Base-by-base conservation (phyloP, 1,140 invertebrate species). In the Macrobrachium nipponense region DNA sequence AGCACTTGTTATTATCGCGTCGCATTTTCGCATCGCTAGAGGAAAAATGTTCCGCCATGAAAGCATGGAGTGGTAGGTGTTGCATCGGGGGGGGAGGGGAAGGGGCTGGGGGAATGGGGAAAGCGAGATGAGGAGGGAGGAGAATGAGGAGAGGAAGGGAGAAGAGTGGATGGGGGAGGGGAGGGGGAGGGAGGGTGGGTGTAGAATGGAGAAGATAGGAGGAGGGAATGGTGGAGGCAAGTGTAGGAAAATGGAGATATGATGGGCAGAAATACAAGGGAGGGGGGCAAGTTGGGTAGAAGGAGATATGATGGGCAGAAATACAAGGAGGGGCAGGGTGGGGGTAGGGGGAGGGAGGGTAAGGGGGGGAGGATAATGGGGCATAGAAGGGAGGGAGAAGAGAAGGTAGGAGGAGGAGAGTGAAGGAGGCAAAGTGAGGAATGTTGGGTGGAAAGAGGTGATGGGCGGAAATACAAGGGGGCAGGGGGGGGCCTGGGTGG, bases 351-450 rank as follows among this genome's bases (percentile, higher is more conserved):
- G 77, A n/a, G 23, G n/a, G 20, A 17, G 60, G 59, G 43, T 3
- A 17, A 59, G 76, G 7, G 60, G 76, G 15, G 17, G 61, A 15
- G 44, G 70, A 73, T 44, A 51, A 10, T 18, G 61, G 1, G 58
- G 61, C n/a, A 59, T 59, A 18, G 10, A 75, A 17, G 72, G 44
- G 18, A 27, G 44, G 8, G 51, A 18, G 15, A 23, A 75, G 44
- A 17, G 12, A 15, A 17, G 70, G 68, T 72, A 66, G 27, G 66
- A 80, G 27, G 70, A 18, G 59, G 61, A 66, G 83, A 80, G 73
- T 73, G 72, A 51, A 73, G 80, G 23, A 70, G 80, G 59, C n/a
- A 44, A 66, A 59, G 44, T 23, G 20, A 51, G 44, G 44, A 44
- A 76, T 10, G 20, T 14, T 10, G 73, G 4, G 5, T 43, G 73